Conservation (phyloP, 2,888 invertebrate genomes). For the Perdita meconis region DNA sequence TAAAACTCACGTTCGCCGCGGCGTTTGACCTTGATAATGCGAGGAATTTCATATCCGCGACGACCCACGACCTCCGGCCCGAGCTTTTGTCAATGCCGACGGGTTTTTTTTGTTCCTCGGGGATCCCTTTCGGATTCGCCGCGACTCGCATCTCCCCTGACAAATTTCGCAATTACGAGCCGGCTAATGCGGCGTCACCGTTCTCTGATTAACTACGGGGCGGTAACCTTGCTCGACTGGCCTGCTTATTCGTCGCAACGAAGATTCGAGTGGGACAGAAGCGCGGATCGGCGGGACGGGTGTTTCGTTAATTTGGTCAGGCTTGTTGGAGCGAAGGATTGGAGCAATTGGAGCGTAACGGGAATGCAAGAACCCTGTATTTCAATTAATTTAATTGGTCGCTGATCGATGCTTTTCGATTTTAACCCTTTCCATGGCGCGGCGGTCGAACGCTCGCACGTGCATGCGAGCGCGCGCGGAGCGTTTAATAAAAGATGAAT, state of each 20-base stretch:
- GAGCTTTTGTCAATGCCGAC: constrained; percentile 4
- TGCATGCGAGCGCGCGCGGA: not conserved
- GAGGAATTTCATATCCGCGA: constrained; percentile 60
- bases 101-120: not conserved
- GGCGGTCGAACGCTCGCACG: not conserved
- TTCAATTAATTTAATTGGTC: constrained; percentile 21
- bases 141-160: constrained; percentile 17
- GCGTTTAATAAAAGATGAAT: no score
- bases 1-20: constrained; percentile 65
- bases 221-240: constrained; percentile 20
- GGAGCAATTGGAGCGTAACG: constrained; percentile 6
- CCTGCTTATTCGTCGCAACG: constrained; percentile 45
- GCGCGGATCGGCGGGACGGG: not conserved
- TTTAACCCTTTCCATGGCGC: constrained; percentile 1
- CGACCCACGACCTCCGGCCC: constrained; percentile 26
- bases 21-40: constrained; percentile 69
- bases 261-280: not conserved
- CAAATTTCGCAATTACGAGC: constrained; percentile 49
- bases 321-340: not conserved
- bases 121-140: not conserved
- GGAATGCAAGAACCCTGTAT: constrained; percentile 8
- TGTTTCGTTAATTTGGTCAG: constrained; percentile 17
- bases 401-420: constrained; percentile 9
- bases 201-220: constrained; percentile 33
- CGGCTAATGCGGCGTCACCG: constrained; percentile 22